phyloP scores from a whole-genome alignment of 2,797 vertebrate species.

The Poeciliopsis paucimaculata region DNA sequence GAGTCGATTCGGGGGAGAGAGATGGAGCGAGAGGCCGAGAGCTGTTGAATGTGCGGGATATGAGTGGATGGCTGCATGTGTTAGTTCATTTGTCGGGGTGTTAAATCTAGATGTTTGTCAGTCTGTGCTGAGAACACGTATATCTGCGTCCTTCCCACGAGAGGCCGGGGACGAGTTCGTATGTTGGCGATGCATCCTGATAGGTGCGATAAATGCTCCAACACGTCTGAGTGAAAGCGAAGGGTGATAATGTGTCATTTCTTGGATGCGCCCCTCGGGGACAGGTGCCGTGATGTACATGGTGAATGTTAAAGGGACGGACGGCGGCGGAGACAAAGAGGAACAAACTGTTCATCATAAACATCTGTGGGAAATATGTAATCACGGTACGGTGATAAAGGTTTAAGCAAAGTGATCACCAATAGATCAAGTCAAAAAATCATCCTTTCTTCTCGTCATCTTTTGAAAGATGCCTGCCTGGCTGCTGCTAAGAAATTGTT shows the following conservation, averaged over 20 bases:
- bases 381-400: neutral
- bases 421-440: neutral
- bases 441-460: neutral
- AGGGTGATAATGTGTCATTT: constrained; percentile 75
- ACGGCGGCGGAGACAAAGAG: constrained; percentile 40
- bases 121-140: constrained; percentile 24
- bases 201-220: constrained; percentile 76
- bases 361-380: neutral
- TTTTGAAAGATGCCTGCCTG: neutral
- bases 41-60: constrained; percentile 30
- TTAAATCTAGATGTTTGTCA: constrained; percentile 49
- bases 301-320: constrained; percentile 72
- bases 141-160: constrained; percentile 15
- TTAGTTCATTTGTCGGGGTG: constrained; percentile 16
- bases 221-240: constrained; percentile 67
- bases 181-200: constrained; percentile 68
- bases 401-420: neutral
- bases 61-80: neutral
- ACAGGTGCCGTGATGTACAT: constrained; percentile 64
- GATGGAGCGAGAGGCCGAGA: constrained; percentile 26
- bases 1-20: constrained; percentile 53
- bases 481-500: neutral
- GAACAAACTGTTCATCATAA: constrained; percentile 41
- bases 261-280: constrained; percentile 62
- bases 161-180: constrained; percentile 54